These are phyloP conservation scores for Aegithalos caudatus DNA, from an alignment of 2,113 vertebrate genomes.

Conservation along the genomic window DNA sequence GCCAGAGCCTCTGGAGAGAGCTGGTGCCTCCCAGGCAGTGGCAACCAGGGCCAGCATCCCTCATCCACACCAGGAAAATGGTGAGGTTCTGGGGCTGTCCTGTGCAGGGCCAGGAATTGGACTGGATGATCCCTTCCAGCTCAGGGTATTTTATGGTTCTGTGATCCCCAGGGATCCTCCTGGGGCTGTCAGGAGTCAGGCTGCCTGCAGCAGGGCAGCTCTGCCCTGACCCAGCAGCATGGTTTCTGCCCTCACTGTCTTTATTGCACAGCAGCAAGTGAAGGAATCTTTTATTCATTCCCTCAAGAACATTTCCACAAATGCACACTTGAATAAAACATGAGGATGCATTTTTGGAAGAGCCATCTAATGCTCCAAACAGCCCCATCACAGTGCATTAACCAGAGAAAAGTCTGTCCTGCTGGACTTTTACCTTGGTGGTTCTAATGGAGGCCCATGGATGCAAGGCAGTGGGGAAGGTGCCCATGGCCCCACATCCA, in stretches of 20 bases:
- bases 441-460: not conserved
- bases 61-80: not conserved
- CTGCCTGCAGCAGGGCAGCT: not conserved
- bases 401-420: not conserved
- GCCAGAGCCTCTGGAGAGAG: not conserved
- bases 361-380: not conserved
- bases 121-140: not conserved
- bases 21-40: not conserved
- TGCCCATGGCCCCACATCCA: not conserved
- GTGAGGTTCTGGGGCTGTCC: not conserved
- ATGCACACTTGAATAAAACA: slow-evolving; percentile 36
- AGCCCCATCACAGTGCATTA: not conserved
- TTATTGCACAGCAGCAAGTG: not conserved
- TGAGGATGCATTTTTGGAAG: not conserved
- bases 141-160: not conserved
- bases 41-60: not conserved
- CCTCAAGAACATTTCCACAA: not conserved
- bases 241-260: not conserved
- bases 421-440: not conserved
- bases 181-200: not conserved
- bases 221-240: not conserved
- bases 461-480: accelerated
- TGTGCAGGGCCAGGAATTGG: not conserved
- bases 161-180: not conserved
- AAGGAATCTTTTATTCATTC: slow-evolving; percentile 22